Percentiles rank a stretch among this genome's conserved stretches.
These are phyloP conservation scores for Nebria brevicollis DNA, from an alignment of 2,888 invertebrate genomes.

Conservation along the genomic window DNA sequence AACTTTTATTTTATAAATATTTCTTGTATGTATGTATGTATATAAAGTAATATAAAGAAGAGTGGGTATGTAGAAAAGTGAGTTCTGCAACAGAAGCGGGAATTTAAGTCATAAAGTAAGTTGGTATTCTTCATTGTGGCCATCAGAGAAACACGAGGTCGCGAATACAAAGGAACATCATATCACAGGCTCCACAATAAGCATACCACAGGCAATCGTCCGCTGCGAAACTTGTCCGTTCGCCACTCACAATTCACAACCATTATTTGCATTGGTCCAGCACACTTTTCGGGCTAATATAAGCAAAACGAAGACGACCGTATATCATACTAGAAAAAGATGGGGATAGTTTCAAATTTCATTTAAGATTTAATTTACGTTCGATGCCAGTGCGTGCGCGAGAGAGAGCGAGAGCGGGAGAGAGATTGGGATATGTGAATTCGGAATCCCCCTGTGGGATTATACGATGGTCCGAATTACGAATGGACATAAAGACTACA, in stretches of 20 bases:
- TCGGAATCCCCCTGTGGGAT: slow-evolving; percentile 56
- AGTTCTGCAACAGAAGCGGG: slow-evolving; percentile 21
- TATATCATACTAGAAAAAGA: slow-evolving; percentile 55
- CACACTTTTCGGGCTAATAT: slow-evolving; percentile 48
- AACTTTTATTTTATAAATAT: too few species aligned
- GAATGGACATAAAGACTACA: slow-evolving; percentile 24
- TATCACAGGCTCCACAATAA: slow-evolving; percentile 29
- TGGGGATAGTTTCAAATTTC: slow-evolving; percentile 62
- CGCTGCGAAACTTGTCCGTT: background rate
- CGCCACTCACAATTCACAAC: background rate
- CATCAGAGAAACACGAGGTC: background rate
- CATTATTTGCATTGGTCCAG: slow-evolving; percentile 31
- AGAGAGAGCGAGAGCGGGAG: too few species aligned
- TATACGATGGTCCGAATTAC: slow-evolving; percentile 53
- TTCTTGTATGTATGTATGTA: too few species aligned
- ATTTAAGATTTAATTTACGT: slow-evolving; percentile 64
- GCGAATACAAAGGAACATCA: slow-evolving; percentile 14
- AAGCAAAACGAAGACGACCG: slow-evolving; percentile 51
- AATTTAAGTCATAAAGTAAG: slow-evolving; percentile 43
- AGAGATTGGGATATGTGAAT: slow-evolving; percentile 57
- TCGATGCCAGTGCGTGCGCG: slow-evolving; percentile 1
- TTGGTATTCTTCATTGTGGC: slow-evolving; percentile 35
- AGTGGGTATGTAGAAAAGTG: too few species aligned
- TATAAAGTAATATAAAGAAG: too few species aligned
- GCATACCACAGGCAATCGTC: slow-evolving; percentile 35